Evolutionary conservation across 2,797 vertebrate species (phyloP).

Genomic region (Rhinatrema bivittatum): DNA sequence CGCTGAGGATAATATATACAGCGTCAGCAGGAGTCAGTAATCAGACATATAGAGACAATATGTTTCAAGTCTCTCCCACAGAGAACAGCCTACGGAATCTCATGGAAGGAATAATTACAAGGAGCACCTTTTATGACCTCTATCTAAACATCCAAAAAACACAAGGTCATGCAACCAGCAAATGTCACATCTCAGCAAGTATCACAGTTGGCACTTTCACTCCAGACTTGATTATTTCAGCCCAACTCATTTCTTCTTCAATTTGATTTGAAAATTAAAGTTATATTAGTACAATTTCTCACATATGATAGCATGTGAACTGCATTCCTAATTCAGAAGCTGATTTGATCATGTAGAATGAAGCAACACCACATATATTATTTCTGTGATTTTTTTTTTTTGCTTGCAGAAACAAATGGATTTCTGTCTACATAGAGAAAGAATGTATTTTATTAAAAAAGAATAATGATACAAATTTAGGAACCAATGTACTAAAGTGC

Average conservation of each 20-base stretch:
- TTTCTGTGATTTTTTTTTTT: too few species aligned
- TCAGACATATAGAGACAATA: neutral
- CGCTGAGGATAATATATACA: neutral
- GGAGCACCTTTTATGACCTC: conserved; percentile 5
- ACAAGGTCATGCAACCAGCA: neutral
- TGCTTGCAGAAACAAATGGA: too few species aligned
- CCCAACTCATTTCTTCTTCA: conserved; percentile 37
- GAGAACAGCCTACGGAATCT: conserved; percentile 2
- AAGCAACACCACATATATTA: too few species aligned
- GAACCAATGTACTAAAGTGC: too few species aligned
- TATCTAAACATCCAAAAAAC: conserved; percentile 3
- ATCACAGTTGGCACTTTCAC: conserved; percentile 18
- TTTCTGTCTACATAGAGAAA: too few species aligned
- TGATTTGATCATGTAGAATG: too few species aligned
- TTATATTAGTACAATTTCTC: conserved; percentile 20
- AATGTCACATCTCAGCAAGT: conserved; percentile 15
- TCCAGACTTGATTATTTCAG: conserved; percentile 25
- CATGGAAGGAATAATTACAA: conserved; percentile 3
- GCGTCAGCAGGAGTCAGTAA: neutral
- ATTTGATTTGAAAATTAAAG: conserved; percentile 41
- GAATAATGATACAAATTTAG: too few species aligned
- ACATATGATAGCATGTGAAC: neutral
- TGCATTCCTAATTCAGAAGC: neutral
- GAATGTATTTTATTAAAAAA: too few species aligned
- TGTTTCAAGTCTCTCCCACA: neutral